A percentile compares a stretch with the other conserved stretches of the same genome.
phyloP scores from a whole-genome alignment of 2,888 invertebrate genomes.

The Ochropacha duplaris region DNA sequence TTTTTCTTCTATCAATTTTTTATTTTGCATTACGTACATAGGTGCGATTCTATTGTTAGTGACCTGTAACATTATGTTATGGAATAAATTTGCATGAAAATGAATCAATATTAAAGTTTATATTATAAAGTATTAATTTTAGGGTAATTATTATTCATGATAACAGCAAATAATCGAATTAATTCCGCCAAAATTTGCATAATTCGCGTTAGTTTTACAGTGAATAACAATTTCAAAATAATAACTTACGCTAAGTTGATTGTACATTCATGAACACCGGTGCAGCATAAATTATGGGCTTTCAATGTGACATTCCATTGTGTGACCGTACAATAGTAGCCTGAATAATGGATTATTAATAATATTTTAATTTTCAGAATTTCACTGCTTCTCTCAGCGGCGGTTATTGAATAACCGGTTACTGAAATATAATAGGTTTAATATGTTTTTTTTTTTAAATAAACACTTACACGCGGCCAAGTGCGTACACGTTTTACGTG shows the following conservation, averaged over 20 bases:
- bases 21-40: no score
- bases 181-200: neutral
- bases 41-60: no score
- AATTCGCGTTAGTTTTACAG: conserved; percentile 5
- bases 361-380: conserved; percentile 35
- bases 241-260: conserved; percentile 13
- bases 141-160: neutral
- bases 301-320: conserved; percentile 41
- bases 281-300: conserved; percentile 43
- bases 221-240: conserved; percentile 8
- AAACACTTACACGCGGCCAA: no score
- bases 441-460: no score
- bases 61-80: no score
- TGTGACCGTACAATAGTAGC: conserved; percentile 35
- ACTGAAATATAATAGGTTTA: no score
- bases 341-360: conserved; percentile 31
- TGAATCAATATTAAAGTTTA: no score
- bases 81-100: no score
- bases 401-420: neutral
- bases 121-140: neutral
- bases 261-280: conserved; percentile 36
- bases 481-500: no score
- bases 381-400: neutral
- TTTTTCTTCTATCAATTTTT: no score
- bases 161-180: neutral